Conservation (phyloP, 2,113 vertebrate genomes). For the Maccullochella peelii region DNA sequence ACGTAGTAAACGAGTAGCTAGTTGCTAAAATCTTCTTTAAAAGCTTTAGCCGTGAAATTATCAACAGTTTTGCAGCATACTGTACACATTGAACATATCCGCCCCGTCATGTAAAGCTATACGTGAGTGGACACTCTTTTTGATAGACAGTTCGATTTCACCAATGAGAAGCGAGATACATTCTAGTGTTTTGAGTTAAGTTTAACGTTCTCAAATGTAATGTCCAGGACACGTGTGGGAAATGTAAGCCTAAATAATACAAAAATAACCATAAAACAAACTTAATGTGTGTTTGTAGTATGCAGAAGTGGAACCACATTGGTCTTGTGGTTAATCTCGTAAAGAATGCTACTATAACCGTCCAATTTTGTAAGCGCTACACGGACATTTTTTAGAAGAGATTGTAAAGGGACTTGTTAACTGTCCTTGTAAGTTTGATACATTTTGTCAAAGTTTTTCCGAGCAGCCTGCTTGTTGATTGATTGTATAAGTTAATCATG, state of each 20-base stretch:
- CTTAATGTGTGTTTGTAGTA: not conserved
- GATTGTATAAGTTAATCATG: not conserved
- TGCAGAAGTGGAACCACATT: not conserved
- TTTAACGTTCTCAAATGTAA: conserved; percentile 79
- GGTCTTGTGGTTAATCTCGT: not conserved
- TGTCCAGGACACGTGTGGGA: conserved; percentile 70
- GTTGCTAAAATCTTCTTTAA: conserved; percentile 66
- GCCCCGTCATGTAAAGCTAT: conserved; percentile 85
- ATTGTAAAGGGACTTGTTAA: not conserved
- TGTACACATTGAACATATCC: conserved; percentile 88
- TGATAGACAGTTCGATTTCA: conserved; percentile 82
- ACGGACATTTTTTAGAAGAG: not conserved
- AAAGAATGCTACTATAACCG: not conserved
- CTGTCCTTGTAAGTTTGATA: not conserved
- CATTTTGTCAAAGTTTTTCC: not conserved
- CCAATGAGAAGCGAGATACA: conserved; percentile 85
- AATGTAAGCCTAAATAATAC: conserved; percentile 37
- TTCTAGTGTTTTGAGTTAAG: conserved; percentile 79
- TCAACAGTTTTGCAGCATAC: conserved; percentile 85
- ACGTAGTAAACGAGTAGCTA: conserved; percentile 61
- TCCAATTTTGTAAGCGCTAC: not conserved
- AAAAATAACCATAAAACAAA: conserved; percentile 11
- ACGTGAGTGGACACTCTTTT: conserved; percentile 84
- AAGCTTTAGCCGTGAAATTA: conserved; percentile 65
- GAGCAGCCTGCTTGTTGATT: not conserved